A percentile compares a stretch with the other conserved stretches of the same genome.
Conservation (phyloP, 2,113 vertebrate species). For the Phaethon lepturus region DNA sequence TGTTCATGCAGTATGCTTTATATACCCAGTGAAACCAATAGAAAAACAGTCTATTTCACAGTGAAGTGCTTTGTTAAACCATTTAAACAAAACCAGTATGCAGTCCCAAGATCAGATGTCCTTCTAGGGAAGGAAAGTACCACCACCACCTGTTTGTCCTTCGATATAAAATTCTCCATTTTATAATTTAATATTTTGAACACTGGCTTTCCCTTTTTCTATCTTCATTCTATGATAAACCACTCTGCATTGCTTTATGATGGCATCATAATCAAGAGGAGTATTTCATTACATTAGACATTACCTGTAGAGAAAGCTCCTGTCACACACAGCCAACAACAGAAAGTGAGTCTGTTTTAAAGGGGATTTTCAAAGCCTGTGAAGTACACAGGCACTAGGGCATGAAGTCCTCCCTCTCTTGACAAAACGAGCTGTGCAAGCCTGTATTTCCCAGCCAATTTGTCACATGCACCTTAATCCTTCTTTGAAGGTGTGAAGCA, state of each 20-base stretch:
- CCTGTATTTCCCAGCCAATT: neutral
- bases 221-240: neutral
- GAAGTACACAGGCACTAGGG: neutral
- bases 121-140: neutral
- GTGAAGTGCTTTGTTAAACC: neutral
- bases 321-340: neutral
- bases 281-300: neutral
- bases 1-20: constrained; percentile 3
- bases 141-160: neutral
- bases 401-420: neutral
- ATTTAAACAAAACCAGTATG: neutral
- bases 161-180: neutral
- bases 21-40: constrained; percentile 3
- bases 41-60: neutral
- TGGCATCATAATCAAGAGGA: neutral
- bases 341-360: neutral
- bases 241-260: neutral
- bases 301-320: neutral
- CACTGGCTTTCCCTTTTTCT: neutral
- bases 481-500: neutral
- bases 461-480: neutral
- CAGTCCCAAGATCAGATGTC: neutral
- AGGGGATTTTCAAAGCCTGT: neutral
- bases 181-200: neutral
- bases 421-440: neutral